These are phyloP conservation scores for Anarsia innoxiella DNA, from an alignment of 2,888 invertebrate genomes.

Conservation along the genomic window DNA sequence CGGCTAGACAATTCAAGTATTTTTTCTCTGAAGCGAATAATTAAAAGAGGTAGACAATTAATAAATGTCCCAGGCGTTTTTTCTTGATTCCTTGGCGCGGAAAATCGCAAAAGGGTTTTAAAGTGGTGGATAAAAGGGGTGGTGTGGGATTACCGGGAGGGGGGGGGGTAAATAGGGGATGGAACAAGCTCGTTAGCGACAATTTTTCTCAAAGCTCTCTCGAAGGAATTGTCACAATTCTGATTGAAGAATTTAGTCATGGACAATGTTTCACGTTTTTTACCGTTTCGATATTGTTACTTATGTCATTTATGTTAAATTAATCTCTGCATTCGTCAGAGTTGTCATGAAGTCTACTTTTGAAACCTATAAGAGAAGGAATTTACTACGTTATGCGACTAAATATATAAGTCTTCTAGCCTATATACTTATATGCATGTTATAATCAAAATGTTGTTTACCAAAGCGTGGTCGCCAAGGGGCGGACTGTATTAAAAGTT, in stretches of 20 bases:
- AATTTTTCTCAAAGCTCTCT: slow-evolving; percentile 72
- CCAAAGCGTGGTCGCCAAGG: not conserved
- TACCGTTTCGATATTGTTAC: slow-evolving; percentile 44
- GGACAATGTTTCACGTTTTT: slow-evolving; percentile 39
- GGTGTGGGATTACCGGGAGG: slow-evolving; percentile 54
- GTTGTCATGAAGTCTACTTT: not conserved
- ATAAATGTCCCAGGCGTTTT: slow-evolving; percentile 45
- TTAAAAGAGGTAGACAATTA: slow-evolving; percentile 50
- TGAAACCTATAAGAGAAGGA: not conserved
- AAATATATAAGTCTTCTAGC: not conserved
- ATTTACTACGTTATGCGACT: not conserved
- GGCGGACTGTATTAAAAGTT: slow-evolving; percentile 61
- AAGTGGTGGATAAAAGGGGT: slow-evolving; percentile 61
- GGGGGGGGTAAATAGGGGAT: slow-evolving; percentile 23
- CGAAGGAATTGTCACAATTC: slow-evolving; percentile 67
- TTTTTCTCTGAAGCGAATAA: slow-evolving; percentile 27
- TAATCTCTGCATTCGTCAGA: not conserved
- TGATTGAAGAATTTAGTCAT: slow-evolving; percentile 67
- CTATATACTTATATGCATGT: not conserved
- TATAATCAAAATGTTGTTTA: not conserved
- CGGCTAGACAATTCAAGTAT: slow-evolving; percentile 8
- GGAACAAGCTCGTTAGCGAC: slow-evolving; percentile 68
- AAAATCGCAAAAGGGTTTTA: slow-evolving; percentile 71
- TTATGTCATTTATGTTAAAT: not conserved
- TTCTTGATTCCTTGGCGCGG: slow-evolving; percentile 57